Evolutionary conservation across 2,888 invertebrate species (phyloP).

Genomic region (Pyrochroa serraticornis): DNA sequence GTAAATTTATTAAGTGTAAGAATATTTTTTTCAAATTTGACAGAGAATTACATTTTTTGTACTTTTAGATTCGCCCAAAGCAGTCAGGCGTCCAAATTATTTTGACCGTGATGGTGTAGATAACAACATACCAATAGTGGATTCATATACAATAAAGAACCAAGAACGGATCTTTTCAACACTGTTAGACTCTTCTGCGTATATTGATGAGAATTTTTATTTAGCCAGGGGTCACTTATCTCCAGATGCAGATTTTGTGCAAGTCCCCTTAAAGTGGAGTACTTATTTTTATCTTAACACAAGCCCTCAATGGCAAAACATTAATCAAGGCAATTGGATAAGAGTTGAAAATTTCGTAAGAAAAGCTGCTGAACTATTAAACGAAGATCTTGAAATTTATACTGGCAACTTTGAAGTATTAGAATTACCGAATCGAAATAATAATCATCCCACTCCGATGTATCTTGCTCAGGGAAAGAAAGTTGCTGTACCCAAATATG

Average conservation of each 20-base stretch:
- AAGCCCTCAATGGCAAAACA: conserved; percentile 58
- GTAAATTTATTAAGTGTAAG: conserved; percentile 53
- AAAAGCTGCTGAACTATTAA: conserved; percentile 50
- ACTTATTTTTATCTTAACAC: conserved; percentile 62
- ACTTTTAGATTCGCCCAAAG: no score
- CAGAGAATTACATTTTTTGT: no score
- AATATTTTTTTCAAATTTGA: conserved; percentile 6
- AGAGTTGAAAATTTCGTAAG: conserved; percentile 58
- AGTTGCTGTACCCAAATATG: conserved; percentile 58
- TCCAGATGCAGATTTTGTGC: conserved; percentile 62
- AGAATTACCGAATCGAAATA: conserved; percentile 52
- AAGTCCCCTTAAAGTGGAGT: conserved; percentile 57
- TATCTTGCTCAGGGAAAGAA: conserved; percentile 52
- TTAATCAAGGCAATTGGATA: conserved; percentile 62
- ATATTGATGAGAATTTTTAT: conserved; percentile 50
- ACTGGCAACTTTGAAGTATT: conserved; percentile 53
- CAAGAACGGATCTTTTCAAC: no score
- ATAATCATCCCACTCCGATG: conserved; percentile 43
- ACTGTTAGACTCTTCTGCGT: conserved; percentile 25
- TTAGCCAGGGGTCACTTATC: conserved; percentile 61
- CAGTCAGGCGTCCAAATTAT: no score
- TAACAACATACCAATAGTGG: no score
- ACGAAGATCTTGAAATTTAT: conserved; percentile 53
- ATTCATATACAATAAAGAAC: no score
- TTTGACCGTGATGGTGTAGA: no score